A percentile compares a stretch with the other conserved stretches of the same genome.
These are phyloP conservation scores for Notocelia uddmanniana DNA, from an alignment of 2,888 invertebrate genomes.

Conservation along the genomic window DNA sequence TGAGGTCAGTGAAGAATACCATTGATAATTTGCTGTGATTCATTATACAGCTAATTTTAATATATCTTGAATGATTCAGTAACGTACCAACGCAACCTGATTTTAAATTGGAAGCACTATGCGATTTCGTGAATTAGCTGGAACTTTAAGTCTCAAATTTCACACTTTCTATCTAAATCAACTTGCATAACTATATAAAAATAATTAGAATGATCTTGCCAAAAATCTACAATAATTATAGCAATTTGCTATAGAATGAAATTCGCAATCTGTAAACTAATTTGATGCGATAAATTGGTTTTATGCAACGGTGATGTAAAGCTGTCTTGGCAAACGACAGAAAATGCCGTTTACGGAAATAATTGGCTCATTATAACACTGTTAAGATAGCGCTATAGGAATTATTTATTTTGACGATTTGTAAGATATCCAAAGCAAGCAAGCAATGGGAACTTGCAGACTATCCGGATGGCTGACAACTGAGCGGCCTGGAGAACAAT, in stretches of 20 bases:
- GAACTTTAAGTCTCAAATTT: background rate
- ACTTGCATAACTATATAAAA: conserved; percentile 10
- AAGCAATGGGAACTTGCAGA: no score
- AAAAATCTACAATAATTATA: conserved; percentile 8
- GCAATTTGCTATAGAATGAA: conserved; percentile 15
- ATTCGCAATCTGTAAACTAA: conserved; percentile 27
- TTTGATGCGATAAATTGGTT: conserved; percentile 40
- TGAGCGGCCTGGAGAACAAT: no score
- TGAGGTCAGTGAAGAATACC: no score
- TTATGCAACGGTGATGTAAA: conserved; percentile 38
- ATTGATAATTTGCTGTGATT: no score
- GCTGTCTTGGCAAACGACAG: conserved; percentile 5
- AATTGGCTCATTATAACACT: conserved; percentile 28
- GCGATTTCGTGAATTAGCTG: background rate
- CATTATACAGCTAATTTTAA: no score
- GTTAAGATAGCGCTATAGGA: background rate
- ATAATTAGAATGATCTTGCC: conserved; percentile 6
- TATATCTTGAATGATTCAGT: no score
- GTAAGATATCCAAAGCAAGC: background rate
- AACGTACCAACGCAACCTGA: no score
- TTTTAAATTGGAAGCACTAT: no score
- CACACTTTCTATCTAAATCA: conserved; percentile 2
- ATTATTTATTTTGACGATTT: background rate
- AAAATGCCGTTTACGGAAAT: conserved; percentile 36
- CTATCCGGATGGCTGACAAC: no score